These are phyloP conservation scores for Megaleporinus macrocephalus DNA, from an alignment of 2,113 vertebrate genomes.

Conservation along the genomic window DNA sequence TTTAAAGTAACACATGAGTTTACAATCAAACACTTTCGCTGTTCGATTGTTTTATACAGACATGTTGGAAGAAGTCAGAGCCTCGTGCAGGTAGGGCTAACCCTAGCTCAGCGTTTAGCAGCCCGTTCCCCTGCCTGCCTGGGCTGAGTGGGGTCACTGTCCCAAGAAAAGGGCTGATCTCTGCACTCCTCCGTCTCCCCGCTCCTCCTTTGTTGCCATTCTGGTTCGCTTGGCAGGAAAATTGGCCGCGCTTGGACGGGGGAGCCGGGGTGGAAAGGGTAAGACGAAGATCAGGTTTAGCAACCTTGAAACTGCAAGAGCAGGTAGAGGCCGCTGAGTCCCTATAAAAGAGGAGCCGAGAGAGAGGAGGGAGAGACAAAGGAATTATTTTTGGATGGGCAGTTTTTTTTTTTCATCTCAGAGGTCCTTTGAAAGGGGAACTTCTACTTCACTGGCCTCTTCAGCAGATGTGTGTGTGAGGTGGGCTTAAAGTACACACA, in stretches of 20 bases:
- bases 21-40: neutral
- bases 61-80: too few species aligned
- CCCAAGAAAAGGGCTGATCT: conserved; percentile 48
- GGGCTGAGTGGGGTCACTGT: conserved; percentile 48
- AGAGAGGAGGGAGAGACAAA: conserved; percentile 31
- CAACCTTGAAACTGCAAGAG: conserved; percentile 63
- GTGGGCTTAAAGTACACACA: neutral
- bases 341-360: conserved; percentile 52
- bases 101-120: neutral
- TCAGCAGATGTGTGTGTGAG: conserved; percentile 37
- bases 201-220: conserved; percentile 59
- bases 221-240: conserved; percentile 76
- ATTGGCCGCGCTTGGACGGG: conserved; percentile 63
- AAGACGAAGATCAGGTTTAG: conserved; percentile 69
- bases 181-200: conserved; percentile 58
- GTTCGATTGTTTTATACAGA: too few species aligned
- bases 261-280: conserved; percentile 51
- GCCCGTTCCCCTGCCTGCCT: neutral
- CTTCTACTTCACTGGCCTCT: neutral
- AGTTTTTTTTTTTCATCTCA: neutral
- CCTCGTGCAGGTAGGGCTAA: neutral
- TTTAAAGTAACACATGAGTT: neutral
- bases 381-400: conserved; percentile 67
- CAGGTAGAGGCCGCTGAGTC: neutral
- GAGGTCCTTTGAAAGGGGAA: conserved; percentile 17